These are phyloP conservation scores for Daktulosphaira vitifoliae DNA, from an alignment of 1,140 invertebrate species.

Conservation along the genomic window DNA sequence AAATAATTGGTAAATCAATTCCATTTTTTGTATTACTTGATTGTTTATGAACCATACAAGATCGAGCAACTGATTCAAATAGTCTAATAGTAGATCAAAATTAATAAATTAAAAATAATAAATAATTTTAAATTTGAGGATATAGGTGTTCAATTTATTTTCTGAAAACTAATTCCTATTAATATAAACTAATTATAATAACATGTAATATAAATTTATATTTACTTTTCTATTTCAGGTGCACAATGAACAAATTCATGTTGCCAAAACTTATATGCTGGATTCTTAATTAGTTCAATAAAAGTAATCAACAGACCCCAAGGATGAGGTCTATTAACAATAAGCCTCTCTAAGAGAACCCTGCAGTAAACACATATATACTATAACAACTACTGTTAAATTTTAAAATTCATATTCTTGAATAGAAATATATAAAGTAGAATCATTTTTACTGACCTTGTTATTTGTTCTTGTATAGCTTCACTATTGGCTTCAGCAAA, in stretches of 20 bases:
- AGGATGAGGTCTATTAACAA: conserved; percentile 96
- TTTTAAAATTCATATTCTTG: conserved; percentile 21
- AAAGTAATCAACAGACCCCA: conserved; percentile 99
- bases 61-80: conserved; percentile 87
- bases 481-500: conserved; percentile 98
- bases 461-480: conserved; percentile 86
- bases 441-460: conserved; percentile 40
- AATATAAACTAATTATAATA: too few relatives aligned
- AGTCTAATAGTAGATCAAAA: conserved; percentile 58
- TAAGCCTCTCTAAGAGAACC: conserved; percentile 92
- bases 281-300: conserved; percentile 98
- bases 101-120: too few relatives aligned
- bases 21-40: too few relatives aligned
- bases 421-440: too few relatives aligned
- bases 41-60: conserved; percentile 65
- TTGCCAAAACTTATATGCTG: conserved; percentile 97
- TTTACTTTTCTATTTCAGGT: conserved; percentile 95
- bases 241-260: conserved; percentile 99
- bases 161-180: too few relatives aligned
- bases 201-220: too few relatives aligned
- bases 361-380: conserved; percentile 45
- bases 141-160: too few relatives aligned
- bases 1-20: too few relatives aligned
- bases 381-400: background rate
- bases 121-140: too few relatives aligned